Conservation (phyloP, 2,888 invertebrate species). For the Phrixothrix hirtus region DNA sequence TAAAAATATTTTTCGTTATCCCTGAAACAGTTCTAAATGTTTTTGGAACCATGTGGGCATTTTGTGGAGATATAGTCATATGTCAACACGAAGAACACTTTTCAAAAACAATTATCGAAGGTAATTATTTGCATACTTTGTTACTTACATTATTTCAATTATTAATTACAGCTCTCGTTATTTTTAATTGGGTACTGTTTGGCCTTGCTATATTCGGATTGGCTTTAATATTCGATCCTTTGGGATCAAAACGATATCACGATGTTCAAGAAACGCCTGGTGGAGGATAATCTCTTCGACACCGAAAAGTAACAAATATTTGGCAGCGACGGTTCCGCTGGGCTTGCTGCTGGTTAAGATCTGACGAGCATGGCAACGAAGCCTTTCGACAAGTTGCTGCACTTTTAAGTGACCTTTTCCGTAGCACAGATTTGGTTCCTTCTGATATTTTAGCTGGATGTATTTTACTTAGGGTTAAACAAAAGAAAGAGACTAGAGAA, state of each 20-base stretch:
- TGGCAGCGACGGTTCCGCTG: conserved; percentile 73
- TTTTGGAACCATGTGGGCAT: conserved; percentile 82
- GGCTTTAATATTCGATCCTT: conserved; percentile 80
- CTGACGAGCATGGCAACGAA: conserved; percentile 76
- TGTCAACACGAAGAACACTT: conserved; percentile 71
- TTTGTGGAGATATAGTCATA: conserved; percentile 66
- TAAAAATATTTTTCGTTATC: conserved; percentile 73
- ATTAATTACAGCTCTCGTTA: conserved; percentile 65
- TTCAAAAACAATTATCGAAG: conserved; percentile 73
- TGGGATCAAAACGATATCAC: conserved; percentile 69
- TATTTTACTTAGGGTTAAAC: conserved; percentile 77
- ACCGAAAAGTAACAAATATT: conserved; percentile 70
- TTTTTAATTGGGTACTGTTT: conserved; percentile 81
- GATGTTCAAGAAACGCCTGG: conserved; percentile 65
- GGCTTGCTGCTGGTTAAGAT: conserved; percentile 74
- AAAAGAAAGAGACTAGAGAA: conserved; percentile 74
- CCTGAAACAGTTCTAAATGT: conserved; percentile 80
- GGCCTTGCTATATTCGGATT: conserved; percentile 74
- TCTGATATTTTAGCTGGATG: conserved; percentile 88
- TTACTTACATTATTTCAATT: conserved; percentile 2
- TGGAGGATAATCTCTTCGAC: conserved; percentile 65
- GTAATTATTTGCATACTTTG: conserved; percentile 47
- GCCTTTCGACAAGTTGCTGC: conserved; percentile 81
- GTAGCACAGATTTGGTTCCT: conserved; percentile 84
- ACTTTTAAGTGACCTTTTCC: conserved; percentile 75